Evolutionary conservation across 2,888 invertebrate genomes (phyloP).

Genomic region (Aspidiotus destructor): DNA sequence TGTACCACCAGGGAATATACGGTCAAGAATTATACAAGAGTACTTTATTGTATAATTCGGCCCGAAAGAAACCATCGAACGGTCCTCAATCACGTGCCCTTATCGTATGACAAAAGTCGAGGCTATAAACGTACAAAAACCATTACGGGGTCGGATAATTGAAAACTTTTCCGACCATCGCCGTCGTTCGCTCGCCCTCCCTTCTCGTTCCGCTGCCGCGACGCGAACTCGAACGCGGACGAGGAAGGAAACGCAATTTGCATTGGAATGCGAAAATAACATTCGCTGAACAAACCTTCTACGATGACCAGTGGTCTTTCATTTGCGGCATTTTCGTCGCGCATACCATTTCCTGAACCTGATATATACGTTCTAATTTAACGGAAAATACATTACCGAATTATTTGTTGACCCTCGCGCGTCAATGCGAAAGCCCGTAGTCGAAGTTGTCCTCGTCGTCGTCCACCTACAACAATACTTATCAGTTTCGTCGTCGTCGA

Average conservation of each 20-base stretch:
- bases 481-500: neutral
- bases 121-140: neutral
- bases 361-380: slow-evolving; percentile 4
- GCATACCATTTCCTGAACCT: slow-evolving; percentile 4
- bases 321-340: slow-evolving; percentile 4
- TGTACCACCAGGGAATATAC: too few species aligned
- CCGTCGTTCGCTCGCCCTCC: neutral
- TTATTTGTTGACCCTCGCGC: slow-evolving; percentile 2
- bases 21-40: too few species aligned
- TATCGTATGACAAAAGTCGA: neutral
- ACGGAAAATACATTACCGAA: slow-evolving; percentile 1
- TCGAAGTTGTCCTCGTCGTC: too few species aligned
- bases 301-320: slow-evolving; percentile 4
- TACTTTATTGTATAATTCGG: too few species aligned
- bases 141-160: slow-evolving; percentile 1
- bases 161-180: slow-evolving; percentile 3
- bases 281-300: neutral
- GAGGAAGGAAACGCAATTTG: slow-evolving; percentile 4
- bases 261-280: slow-evolving; percentile 4
- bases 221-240: neutral
- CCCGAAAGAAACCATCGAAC: too few species aligned
- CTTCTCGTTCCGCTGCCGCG: neutral
- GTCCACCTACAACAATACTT: too few species aligned
- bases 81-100: neutral
- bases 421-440: too few species aligned